Conservation (phyloP, 2,113 vertebrate genomes). For the Gasterosteus nipponicus region DNA sequence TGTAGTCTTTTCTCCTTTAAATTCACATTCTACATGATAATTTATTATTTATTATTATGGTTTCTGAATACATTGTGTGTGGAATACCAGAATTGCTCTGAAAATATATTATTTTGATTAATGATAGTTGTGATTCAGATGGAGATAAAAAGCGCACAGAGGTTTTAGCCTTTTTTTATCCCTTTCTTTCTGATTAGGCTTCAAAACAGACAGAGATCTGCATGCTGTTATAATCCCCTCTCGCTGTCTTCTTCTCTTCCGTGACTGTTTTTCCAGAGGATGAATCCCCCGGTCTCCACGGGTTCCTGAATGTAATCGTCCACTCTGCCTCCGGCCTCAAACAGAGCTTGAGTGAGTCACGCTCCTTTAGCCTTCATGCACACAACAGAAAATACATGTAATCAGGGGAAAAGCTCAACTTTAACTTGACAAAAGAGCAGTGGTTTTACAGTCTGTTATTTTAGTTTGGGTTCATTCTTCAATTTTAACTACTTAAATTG, state of each 20-base stretch:
- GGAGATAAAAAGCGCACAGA: not conserved
- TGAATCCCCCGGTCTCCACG: constrained; percentile 92
- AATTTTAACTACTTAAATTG: not conserved
- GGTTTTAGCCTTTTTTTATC: constrained; percentile 15
- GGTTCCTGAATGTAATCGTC: constrained; percentile 97
- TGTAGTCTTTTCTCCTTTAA: not conserved
- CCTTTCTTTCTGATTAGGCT: constrained; percentile 42
- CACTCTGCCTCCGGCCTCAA: constrained; percentile 97
- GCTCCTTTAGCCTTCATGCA: constrained; percentile 27
- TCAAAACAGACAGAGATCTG: constrained; percentile 55
- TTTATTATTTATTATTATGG: not conserved
- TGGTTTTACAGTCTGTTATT: not conserved
- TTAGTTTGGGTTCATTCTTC: not conserved
- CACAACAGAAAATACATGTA: constrained; percentile 27
- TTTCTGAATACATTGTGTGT: not conserved
- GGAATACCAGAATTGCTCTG: not conserved
- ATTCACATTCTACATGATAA: not conserved
- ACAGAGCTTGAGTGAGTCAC: constrained; percentile 93
- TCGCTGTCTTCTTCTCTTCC: not conserved
- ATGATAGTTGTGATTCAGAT: constrained; percentile 14
- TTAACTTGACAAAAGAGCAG: constrained; percentile 7
- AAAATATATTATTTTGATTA: constrained; percentile 2
- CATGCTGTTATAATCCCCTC: constrained; percentile 56
- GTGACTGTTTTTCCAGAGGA: constrained; percentile 87
- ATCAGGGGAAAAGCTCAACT: constrained; percentile 1